Evolutionary conservation across 2,888 invertebrate genomes (phyloP), one percentile per base, ranked within the genome.

Genomic region (Zhengitettix transpicula): DNA sequence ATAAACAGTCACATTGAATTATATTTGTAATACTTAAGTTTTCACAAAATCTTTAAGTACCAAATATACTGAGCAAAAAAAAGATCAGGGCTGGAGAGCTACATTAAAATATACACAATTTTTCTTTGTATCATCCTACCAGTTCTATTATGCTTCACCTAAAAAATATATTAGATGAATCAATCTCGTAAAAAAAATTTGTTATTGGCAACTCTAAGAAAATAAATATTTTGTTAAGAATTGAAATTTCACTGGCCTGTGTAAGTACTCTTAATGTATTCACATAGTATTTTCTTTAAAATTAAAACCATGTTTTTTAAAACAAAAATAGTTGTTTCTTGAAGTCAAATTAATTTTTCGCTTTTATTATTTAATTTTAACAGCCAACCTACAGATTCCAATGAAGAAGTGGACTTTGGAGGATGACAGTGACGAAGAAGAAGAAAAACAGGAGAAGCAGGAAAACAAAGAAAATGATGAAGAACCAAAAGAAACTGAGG

Each of bases 341-440:
- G 47, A n/a, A 47, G 2, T 5, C 47, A 47, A 47, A n/a, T 47
- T 47, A 5, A n/a, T 47, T n/a, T 47, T 8, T 47, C n/a, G 9
- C 47, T n/a, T 14, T 47, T 47, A 14, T 47, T 47, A 7, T 47
- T 47, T 47, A 14, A 47, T 47, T 61, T 52, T 61, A 64, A 71
- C 81, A 58, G 80, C 80, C 47, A 81, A 76, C 66, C 77, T 83
- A 60, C 82, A 82, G 67, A 66, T 76, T 60, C 76, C 81, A 1
- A 73, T 77, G 56, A 95, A 94, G 73, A 91, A 92, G 69, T 97
- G 97, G 93, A 94, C 93, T 60, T 75, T 97, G 59, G 94, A 97
- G 72, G 95, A 97, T 72, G 97, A 98, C 69, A 95, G 93, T 64
- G 92, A 91, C 64, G 96, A 96, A 71, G 91, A 92, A 73, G 89